Base-by-base conservation (phyloP, 2,113 vertebrate genomes). In the Potamarius usumacintae region DNA sequence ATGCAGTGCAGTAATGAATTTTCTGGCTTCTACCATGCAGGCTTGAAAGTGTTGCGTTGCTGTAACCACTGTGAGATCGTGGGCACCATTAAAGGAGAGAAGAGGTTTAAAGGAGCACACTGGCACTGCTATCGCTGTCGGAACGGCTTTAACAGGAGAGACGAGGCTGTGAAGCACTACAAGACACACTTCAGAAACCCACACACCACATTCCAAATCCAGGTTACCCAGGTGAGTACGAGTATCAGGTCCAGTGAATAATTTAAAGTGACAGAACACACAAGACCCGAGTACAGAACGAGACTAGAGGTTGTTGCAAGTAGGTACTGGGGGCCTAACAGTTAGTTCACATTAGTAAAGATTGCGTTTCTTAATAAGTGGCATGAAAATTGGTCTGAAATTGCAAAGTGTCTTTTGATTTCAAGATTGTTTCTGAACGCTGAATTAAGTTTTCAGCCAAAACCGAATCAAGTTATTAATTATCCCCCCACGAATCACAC, bases 81-180 rank as follows among this genome's bases (percentile, higher is more conserved):
- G 58, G 92, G 93, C 88, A 93, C 92, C 30, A 93, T 93, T 60
- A 93, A 93, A 91, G 93, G 92, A 77, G 93, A 93, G 89, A 93
- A 93, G 85, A 91, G 90, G 80, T 93, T 92, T 74, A 93, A 92
- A 86, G 92, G 93, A 0, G 92, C 93, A 4, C 93, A 93, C 72
- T 93, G 93, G 92, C 92, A 93, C 88, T 93, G 93, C 65, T 93
- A 93, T 85, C 89, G 93, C 34, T 93, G 93, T 69, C 88, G 91
- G 72, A 93, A 93, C 10, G 92, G 93, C 83, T 93, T 93, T 89
- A 93, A 93, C 71, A 90, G 93, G 57, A 85, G 92, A 79, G 93
- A 93, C 48, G 93, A 93, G 88, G 93, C 93, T 7, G 80, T 93
- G 82, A 93, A 93, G 88, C 93, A 93, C 86, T 93, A 89, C 88